phyloP scores from a whole-genome alignment of 2,888 invertebrate genomes.

The Ectropis crepuscularia region DNA sequence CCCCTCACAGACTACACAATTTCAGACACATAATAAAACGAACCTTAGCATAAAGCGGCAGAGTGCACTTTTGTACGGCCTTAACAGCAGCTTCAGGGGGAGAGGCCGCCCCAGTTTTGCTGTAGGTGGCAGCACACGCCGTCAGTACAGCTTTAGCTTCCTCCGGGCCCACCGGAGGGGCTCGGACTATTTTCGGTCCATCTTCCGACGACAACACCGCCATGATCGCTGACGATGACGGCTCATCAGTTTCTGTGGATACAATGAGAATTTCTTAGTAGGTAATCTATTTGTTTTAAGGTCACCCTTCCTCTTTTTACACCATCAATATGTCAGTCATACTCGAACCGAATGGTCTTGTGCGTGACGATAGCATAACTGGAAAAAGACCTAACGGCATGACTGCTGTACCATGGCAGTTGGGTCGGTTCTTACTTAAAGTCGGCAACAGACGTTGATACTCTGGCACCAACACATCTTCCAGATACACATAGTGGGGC shows the following conservation, averaged over 20 bases:
- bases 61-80: constrained; percentile 87
- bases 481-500: too few species aligned
- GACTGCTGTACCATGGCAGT: too few species aligned
- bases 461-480: too few species aligned
- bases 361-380: too few species aligned
- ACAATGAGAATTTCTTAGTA: background rate
- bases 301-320: background rate
- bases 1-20: background rate
- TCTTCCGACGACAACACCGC: constrained; percentile 79
- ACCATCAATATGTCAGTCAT: too few species aligned
- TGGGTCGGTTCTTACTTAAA: too few species aligned
- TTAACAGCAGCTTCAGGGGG: constrained; percentile 86
- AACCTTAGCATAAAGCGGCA: constrained; percentile 89
- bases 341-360: too few species aligned
- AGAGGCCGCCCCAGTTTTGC: constrained; percentile 82
- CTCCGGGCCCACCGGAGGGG: constrained; percentile 73
- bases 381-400: too few species aligned
- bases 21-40: constrained; percentile 18
- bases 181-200: constrained; percentile 72
- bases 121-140: constrained; percentile 74
- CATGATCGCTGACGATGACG: constrained; percentile 79
- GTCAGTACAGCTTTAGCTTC: constrained; percentile 72
- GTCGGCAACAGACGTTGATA: too few species aligned
- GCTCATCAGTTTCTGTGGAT: constrained; percentile 70
- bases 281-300: background rate